Conservation (phyloP, 2,888 invertebrate genomes). For the Allacma fusca region DNA sequence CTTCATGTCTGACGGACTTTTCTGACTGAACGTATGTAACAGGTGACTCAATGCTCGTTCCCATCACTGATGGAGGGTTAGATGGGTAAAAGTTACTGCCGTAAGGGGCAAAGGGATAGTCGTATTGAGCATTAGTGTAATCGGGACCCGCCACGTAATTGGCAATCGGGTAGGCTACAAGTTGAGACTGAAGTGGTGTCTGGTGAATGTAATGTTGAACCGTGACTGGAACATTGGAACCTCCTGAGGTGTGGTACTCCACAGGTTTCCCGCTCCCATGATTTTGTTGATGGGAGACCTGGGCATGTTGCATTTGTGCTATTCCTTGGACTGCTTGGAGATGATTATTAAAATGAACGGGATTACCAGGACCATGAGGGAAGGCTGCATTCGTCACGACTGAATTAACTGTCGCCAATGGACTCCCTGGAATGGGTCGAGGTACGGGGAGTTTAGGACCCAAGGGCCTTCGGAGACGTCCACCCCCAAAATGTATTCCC, state of each 20-base stretch:
- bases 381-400: background rate
- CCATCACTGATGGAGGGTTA: background rate
- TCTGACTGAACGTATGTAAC: background rate
- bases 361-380: background rate
- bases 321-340: slow-evolving; percentile 15
- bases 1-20: too few species aligned
- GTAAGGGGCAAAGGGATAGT: background rate
- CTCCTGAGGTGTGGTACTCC: background rate
- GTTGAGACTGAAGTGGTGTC: too few species aligned
- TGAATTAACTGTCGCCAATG: background rate
- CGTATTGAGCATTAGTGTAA: too few species aligned
- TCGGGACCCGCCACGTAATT: too few species aligned
- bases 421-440: too few species aligned
- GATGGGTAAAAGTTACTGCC: slow-evolving; percentile 1
- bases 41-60: background rate
- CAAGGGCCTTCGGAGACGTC: too few species aligned
- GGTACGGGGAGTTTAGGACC: too few species aligned
- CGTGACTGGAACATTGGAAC: background rate
- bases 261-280: background rate
- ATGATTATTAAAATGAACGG: slow-evolving; percentile 28
- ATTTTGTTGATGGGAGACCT: background rate
- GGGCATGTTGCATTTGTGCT: slow-evolving; percentile 24
- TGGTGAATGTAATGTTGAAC: background rate
- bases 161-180: too few species aligned
- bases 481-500: slow-evolving; percentile 31